A percentile compares a stretch with the other conserved stretches of the same genome.
These are phyloP conservation scores for Zeugodacus cucurbitae DNA, from an alignment of 1,140 invertebrate genomes.

Conservation along the genomic window DNA sequence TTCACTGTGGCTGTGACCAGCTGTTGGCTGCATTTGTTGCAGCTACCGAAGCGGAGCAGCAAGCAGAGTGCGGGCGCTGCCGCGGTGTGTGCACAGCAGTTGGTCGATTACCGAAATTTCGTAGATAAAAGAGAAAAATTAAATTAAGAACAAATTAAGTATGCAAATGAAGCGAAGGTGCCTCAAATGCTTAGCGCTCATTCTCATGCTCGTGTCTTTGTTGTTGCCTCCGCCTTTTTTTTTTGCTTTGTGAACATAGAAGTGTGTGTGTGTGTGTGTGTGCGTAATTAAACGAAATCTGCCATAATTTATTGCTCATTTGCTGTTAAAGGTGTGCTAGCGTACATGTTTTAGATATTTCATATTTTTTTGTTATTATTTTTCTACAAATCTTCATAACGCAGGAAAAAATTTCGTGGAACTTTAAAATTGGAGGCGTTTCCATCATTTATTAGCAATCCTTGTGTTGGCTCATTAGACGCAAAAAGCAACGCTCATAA, in stretches of 20 bases:
- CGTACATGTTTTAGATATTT: not conserved
- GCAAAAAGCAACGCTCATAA: not conserved
- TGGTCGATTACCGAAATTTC: not conserved
- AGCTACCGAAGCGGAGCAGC: not conserved
- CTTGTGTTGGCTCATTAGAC: not conserved
- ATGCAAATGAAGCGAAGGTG: slow-evolving; percentile 1
- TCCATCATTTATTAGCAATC: slow-evolving; percentile 15
- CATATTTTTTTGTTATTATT: not conserved
- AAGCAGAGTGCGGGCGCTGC: not conserved
- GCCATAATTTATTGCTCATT: not conserved
- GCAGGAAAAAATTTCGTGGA: not conserved
- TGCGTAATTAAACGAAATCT: not conserved
- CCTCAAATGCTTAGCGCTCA: not conserved
- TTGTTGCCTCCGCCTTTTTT: not conserved
- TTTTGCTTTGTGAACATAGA: not conserved
- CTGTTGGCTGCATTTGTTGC: not conserved
- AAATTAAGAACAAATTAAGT: slow-evolving; percentile 27
- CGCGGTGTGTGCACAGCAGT: not conserved
- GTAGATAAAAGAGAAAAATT: not conserved
- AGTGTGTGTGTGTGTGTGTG: not conserved
- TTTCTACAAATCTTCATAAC: not conserved
- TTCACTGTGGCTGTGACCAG: not conserved
- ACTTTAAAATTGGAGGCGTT: not conserved
- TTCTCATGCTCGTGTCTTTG: not conserved
- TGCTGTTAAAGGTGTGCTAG: not conserved